Percentiles rank a stretch among this genome's conserved stretches.
These are phyloP conservation scores for Labroides dimidiatus DNA, from an alignment of 2,797 vertebrate species.

Conservation along the genomic window DNA sequence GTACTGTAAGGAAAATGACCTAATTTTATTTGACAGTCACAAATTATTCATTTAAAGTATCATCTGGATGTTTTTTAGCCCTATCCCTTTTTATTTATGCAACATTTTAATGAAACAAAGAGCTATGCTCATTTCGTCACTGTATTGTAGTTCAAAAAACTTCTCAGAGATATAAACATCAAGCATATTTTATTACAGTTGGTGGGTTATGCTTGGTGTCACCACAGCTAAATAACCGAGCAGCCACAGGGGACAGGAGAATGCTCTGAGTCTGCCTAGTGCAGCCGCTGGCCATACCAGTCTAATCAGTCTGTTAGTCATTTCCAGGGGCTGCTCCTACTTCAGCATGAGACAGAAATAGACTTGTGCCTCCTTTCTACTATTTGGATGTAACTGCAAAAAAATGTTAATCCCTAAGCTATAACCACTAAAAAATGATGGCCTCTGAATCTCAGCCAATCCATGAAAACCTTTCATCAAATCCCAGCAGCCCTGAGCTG, in stretches of 20 bases:
- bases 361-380: slow-evolving; percentile 50
- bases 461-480: slow-evolving; percentile 69
- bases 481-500: slow-evolving; percentile 58
- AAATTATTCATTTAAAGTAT: background rate
- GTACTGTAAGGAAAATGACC: background rate
- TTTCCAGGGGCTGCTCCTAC: slow-evolving; percentile 62
- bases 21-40: slow-evolving; percentile 1
- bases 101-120: slow-evolving; percentile 1
- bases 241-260: slow-evolving; percentile 46
- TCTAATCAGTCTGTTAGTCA: slow-evolving; percentile 70
- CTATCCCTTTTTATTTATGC: background rate
- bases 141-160: background rate
- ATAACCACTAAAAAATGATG: slow-evolving; percentile 56
- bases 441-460: slow-evolving; percentile 63
- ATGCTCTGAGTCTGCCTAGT: slow-evolving; percentile 31
- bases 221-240: slow-evolving; percentile 36
- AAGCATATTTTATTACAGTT: slow-evolving; percentile 28
- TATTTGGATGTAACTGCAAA: slow-evolving; percentile 65
- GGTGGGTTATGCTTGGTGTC: slow-evolving; percentile 35
- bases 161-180: slow-evolving; percentile 14
- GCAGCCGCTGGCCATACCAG: slow-evolving; percentile 38
- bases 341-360: slow-evolving; percentile 69
- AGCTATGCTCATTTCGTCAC: background rate
- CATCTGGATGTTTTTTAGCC: background rate
- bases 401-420: slow-evolving; percentile 53